Base-by-base conservation (phyloP, 2,888 invertebrate species). In the Lycaena phlaeas region DNA sequence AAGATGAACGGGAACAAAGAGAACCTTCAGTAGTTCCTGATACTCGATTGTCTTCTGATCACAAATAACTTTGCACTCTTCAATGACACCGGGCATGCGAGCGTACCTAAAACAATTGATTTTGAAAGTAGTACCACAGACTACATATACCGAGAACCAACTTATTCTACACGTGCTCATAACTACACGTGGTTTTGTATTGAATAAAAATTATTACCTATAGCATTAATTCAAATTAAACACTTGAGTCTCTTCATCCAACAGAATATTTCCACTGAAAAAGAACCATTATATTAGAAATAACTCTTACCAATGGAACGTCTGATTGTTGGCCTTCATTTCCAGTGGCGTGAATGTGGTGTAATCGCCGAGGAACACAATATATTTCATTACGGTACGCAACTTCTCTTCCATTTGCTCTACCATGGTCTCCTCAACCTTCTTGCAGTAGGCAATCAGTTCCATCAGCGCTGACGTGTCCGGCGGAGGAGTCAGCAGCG, bases 381-480 rank as follows among this genome's bases (percentile, higher is more conserved):
- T 92, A 57, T 93, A 92, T 41, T 84, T 77, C 86, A 93, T 49
- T 4, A 89, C 87, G 40, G 87, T 82, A 43, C 87, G 87, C 5
- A 97, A 76, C 28, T 91, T 87, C 41, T 91, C 88, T 66, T 96
- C 94, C 90, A 96, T 90, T 49, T 91, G 88, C 0, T 85, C 75
- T 1, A 93, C 74, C 0, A 90, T 77, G 36, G 89, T 85, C 3
- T 88, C 90, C 68, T 95, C 92, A 0, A 93, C 91, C 42, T 77
- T 89, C 44, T 88, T 87, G 29, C 92, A 91, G 70, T 92, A 97
- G 1, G 87, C 88, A 48, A 92, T 92, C 5, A 96, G 82, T 1
- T 89, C 89, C 92, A 97, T 95, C 36, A 98, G 71, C 48, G 95
- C 92, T 0, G 92, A 91, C 0, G 97, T 97, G 64, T 93, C 92